A percentile compares a stretch with the other conserved stretches of the same genome.
Conservation (phyloP, 2,888 invertebrate species). For the Stenchaetothrips biformis region DNA sequence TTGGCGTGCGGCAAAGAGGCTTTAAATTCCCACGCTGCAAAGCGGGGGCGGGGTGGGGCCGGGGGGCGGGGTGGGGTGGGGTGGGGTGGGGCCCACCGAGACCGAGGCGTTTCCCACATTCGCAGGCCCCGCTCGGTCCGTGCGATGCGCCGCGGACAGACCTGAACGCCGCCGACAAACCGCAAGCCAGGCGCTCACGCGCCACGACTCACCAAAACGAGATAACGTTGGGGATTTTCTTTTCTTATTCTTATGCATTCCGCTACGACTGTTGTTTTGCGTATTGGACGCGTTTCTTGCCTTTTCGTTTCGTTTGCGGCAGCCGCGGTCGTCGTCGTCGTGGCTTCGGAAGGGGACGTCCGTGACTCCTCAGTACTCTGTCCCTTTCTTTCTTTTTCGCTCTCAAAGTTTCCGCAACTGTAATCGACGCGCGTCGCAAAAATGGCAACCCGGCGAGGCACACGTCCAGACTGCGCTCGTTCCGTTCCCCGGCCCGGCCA, state of each 20-base stretch:
- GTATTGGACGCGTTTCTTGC: neutral
- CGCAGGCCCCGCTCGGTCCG: neutral
- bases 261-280: neutral
- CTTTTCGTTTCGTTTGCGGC: neutral
- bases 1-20: no score
- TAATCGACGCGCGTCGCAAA: no score
- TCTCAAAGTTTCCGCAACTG: neutral
- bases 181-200: neutral
- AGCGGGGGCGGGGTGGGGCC: no score
- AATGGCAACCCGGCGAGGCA: no score
- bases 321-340: no score
- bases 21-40: no score
- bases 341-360: neutral
- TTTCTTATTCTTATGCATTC: neutral
- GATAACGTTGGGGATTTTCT: neutral
- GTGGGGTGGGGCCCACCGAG: neutral
- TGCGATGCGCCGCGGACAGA: no score
- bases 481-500: no score
- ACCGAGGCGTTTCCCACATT: neutral
- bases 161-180: no score
- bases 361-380: neutral
- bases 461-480: no score
- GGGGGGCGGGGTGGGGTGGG: neutral
- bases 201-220: neutral
- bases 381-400: neutral